Evolutionary conservation across 2,113 vertebrate species (phyloP).

Genomic region (Campylomormyrus numenius): DNA sequence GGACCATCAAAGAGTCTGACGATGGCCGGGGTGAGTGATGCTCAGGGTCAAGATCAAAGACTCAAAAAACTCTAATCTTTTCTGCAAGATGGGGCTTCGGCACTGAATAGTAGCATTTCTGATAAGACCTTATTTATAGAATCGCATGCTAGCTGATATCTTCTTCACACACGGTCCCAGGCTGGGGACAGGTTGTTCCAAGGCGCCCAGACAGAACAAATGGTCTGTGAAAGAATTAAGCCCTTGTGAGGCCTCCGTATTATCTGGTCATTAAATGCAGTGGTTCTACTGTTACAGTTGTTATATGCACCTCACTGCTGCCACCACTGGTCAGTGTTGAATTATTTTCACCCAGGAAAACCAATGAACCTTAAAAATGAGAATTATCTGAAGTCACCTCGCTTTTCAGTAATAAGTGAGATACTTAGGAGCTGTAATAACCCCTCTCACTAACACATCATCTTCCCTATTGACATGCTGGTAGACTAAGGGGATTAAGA

Average conservation of each 20-base stretch:
- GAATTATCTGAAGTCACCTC: not conserved
- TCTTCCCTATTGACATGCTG: not conserved
- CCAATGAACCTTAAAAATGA: not conserved
- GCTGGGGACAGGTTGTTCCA: not conserved
- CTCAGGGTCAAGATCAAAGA: not conserved
- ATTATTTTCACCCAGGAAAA: not conserved
- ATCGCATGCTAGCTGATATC: not conserved
- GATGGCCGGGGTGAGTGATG: slow-evolving; percentile 77
- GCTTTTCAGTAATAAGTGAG: not conserved
- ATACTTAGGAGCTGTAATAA: not conserved
- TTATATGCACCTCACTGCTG: not conserved
- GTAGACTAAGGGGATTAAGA: not conserved
- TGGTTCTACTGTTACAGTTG: not conserved
- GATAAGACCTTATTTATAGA: not conserved
- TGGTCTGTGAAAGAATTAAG: not conserved
- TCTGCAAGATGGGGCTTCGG: not conserved
- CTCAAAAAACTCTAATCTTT: not conserved
- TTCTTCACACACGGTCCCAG: not conserved
- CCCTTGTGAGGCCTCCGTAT: not conserved
- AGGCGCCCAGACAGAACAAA: not conserved
- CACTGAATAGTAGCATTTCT: not conserved
- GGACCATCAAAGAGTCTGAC: slow-evolving; percentile 70
- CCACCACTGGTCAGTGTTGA: not conserved
- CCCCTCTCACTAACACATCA: not conserved
- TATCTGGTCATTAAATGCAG: not conserved